phyloP scores from a whole-genome alignment of 2,888 invertebrate genomes.

The Scaptomyza parva region DNA sequence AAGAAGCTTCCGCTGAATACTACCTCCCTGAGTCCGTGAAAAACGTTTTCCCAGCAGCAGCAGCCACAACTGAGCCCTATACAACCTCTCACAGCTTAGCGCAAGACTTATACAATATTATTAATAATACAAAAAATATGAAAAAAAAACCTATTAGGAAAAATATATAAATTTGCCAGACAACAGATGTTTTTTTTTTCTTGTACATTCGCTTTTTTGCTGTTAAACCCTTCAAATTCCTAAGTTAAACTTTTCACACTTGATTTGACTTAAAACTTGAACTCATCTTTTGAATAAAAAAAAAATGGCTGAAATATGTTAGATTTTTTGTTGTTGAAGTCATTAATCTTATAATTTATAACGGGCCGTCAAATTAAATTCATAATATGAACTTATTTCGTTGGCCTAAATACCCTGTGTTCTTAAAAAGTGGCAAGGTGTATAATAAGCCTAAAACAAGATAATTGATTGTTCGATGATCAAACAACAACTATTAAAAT shows the following conservation, averaged over 20 bases:
- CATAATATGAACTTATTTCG: constrained; percentile 12
- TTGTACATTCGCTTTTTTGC: constrained; percentile 18
- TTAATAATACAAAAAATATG: constrained; percentile 6
- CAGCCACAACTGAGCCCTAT: constrained; percentile 46
- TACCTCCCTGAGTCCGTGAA: constrained; percentile 66
- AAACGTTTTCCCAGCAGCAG: constrained; percentile 72
- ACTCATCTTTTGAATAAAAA: not conserved
- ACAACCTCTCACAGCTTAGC: constrained; percentile 14
- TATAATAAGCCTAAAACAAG: not conserved
- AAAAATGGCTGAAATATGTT: constrained; percentile 7
- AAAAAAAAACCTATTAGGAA: constrained; percentile 8
- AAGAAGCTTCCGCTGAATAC: constrained; percentile 50
- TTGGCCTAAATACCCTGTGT: constrained; percentile 6
- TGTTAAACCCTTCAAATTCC: constrained; percentile 47
- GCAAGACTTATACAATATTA: constrained; percentile 50
- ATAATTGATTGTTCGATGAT: too few species aligned
- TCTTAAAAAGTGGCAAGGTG: not conserved
- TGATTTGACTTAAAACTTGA: constrained; percentile 25
- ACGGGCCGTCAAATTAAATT: constrained; percentile 5
- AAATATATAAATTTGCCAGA: constrained; percentile 26
- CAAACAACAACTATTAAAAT: too few species aligned
- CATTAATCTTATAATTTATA: constrained; percentile 20
- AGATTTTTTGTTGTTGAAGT: constrained; percentile 20
- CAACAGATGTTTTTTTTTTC: constrained; percentile 37
- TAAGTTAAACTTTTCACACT: constrained; percentile 17